Conservation (phyloP, 1,140 invertebrate genomes). For the Ooceraea biroi region DNA sequence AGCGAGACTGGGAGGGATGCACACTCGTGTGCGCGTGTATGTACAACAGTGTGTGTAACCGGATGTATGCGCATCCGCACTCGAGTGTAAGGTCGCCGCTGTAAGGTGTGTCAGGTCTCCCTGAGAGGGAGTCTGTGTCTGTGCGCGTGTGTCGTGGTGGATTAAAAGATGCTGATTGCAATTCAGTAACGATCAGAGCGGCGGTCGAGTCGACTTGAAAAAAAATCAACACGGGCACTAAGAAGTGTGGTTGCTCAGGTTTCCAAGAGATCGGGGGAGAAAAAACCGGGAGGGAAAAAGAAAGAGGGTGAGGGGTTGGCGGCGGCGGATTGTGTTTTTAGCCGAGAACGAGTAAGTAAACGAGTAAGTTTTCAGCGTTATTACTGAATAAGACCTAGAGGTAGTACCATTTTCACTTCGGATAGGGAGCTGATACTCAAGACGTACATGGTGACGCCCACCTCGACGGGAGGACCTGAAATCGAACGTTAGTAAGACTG, state of each 20-base stretch:
- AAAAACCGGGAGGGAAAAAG: conserved; percentile 48
- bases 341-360: conserved; percentile 61
- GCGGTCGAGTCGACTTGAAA: conserved; percentile 49
- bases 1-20: conserved; percentile 21
- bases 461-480: conserved; percentile 97
- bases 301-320: conserved; percentile 46
- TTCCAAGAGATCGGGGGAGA: conserved; percentile 41
- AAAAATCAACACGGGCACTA: conserved; percentile 66
- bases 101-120: not conserved
- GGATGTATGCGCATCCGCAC: conserved; percentile 37
- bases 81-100: conserved; percentile 10
- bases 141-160: conserved; percentile 12
- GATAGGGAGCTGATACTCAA: conserved; percentile 99
- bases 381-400: conserved; percentile 87
- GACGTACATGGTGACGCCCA: conserved; percentile 99
- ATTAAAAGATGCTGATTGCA: conserved; percentile 59
- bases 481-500: conserved; percentile 87
- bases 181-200: conserved; percentile 57
- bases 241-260: conserved; percentile 67
- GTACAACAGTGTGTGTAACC: conserved; percentile 40
- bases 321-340: conserved; percentile 58
- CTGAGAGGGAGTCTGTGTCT: conserved; percentile 8
- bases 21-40: conserved; percentile 74
- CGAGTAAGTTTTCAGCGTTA: conserved; percentile 79
- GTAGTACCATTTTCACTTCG: conserved; percentile 99